Evolutionary conservation across 2,797 vertebrate species (phyloP).

Genomic region (Clarias laeviceps): DNA sequence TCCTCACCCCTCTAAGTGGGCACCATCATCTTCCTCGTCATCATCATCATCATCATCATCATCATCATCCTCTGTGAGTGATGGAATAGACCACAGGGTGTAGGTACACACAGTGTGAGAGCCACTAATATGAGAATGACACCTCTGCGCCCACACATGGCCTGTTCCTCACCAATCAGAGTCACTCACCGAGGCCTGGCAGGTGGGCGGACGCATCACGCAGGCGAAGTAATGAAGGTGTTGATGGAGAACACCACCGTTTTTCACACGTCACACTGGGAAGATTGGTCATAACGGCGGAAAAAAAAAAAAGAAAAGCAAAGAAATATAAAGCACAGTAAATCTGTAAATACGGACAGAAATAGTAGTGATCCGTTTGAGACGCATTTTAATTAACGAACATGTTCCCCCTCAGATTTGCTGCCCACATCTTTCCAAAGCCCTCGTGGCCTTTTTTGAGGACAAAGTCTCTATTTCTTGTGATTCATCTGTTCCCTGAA

Average conservation of each 20-base stretch:
- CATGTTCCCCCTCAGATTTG: slow-evolving; percentile 45
- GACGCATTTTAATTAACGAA: slow-evolving; percentile 50
- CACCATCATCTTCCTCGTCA: slow-evolving; percentile 51
- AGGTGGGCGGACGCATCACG: slow-evolving; percentile 62
- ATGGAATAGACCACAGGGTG: slow-evolving; percentile 58
- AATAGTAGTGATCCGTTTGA: slow-evolving; percentile 52
- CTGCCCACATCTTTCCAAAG: slow-evolving; percentile 44
- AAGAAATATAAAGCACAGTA: slow-evolving; percentile 12
- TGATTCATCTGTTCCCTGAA: slow-evolving; percentile 47
- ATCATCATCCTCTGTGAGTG: slow-evolving; percentile 53
- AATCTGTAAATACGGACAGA: slow-evolving; percentile 53
- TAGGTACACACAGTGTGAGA: slow-evolving; percentile 62
- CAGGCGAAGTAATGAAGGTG: slow-evolving; percentile 63
- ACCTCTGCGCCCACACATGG: slow-evolving; percentile 64
- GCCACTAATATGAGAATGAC: slow-evolving; percentile 63
- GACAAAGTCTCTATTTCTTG: slow-evolving; percentile 44
- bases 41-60: slow-evolving; percentile 31
- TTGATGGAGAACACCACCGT: slow-evolving; percentile 61
- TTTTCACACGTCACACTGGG: slow-evolving; percentile 63
- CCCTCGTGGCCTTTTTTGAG: slow-evolving; percentile 36
- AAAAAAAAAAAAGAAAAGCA: slow-evolving; percentile 37
- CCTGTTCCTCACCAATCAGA: slow-evolving; percentile 63
- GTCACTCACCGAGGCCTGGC: slow-evolving; percentile 62
- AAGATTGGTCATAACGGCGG: slow-evolving; percentile 61
- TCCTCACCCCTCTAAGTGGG: slow-evolving; percentile 54